These are phyloP conservation scores for Ochropleura leucogaster DNA, from an alignment of 2,888 invertebrate genomes.

Conservation along the genomic window DNA sequence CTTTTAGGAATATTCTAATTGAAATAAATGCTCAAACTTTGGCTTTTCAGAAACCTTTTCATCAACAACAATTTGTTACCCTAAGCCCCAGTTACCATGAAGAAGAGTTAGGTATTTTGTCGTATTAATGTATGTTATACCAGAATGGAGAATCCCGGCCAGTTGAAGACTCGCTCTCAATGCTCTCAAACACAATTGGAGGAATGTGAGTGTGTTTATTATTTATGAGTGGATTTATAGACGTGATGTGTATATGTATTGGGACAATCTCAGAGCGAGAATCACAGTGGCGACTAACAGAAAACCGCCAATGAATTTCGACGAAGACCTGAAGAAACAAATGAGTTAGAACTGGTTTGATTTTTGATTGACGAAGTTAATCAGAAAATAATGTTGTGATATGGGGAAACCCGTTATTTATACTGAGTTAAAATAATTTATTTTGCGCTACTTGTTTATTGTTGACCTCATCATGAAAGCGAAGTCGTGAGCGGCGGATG, in stretches of 20 bases:
- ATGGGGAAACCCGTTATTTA: slow-evolving; percentile 7
- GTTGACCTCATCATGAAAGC: slow-evolving; percentile 34
- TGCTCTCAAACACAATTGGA: background rate
- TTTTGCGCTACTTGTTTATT: slow-evolving; percentile 31
- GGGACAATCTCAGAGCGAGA: too few relatives aligned
- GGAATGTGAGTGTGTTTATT: background rate
- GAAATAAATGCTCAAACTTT: background rate
- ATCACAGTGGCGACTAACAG: too few relatives aligned
- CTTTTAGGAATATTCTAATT: background rate
- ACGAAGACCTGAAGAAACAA: too few relatives aligned
- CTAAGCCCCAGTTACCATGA: background rate
- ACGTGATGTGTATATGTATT: background rate
- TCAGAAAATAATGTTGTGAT: background rate
- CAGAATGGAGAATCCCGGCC: background rate
- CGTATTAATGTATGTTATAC: background rate
- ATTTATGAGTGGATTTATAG: background rate
- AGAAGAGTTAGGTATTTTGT: background rate
- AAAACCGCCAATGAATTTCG: too few relatives aligned
- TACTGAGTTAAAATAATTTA: background rate
- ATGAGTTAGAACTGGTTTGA: too few relatives aligned
- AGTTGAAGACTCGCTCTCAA: background rate
- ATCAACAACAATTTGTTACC: background rate
- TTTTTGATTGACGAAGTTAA: too few relatives aligned
- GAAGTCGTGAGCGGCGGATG: slow-evolving; percentile 44
- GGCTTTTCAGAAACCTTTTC: background rate